Evolutionary conservation across 2,888 invertebrate species (phyloP).

Genomic region (Serrognathus titanus): DNA sequence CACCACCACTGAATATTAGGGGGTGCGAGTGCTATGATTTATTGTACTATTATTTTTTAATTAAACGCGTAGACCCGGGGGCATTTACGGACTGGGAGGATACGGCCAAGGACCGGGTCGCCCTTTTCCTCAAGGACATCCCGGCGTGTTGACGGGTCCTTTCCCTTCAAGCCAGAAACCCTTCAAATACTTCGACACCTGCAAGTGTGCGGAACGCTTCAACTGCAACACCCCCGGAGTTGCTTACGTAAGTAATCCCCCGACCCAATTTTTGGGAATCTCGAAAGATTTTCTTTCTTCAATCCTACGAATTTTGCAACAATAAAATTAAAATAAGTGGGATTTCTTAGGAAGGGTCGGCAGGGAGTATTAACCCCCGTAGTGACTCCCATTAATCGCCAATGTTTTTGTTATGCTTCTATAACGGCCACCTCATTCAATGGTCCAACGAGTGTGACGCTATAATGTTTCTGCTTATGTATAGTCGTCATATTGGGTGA

Average conservation of each 20-base stretch:
- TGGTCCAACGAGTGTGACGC: too few species aligned
- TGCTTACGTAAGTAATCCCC: constrained; percentile 52
- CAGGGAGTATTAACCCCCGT: not conserved
- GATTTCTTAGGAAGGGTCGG: too few species aligned
- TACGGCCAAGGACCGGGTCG: not conserved
- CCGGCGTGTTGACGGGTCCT: constrained; percentile 43
- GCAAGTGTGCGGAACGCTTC: constrained; percentile 55
- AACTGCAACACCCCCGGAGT: constrained; percentile 55
- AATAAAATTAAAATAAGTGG: too few species aligned
- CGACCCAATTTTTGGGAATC: too few species aligned
- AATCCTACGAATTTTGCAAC: too few species aligned
- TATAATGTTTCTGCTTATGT: too few species aligned
- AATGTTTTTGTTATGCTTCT: too few species aligned
- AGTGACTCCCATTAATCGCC: too few species aligned
- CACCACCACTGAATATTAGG: too few species aligned
- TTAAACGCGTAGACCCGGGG: constrained; percentile 7
- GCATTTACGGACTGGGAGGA: constrained; percentile 20
- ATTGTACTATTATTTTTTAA: not conserved
- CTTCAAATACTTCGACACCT: constrained; percentile 44
- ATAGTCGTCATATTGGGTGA: too few species aligned
- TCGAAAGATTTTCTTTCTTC: too few species aligned
- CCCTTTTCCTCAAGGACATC: constrained; percentile 21
- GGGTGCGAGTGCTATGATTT: not conserved
- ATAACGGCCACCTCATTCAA: too few species aligned
- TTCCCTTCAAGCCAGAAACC: constrained; percentile 48